Base-by-base conservation (phyloP, 2,888 invertebrate genomes). In the Dynastes hyllus region DNA sequence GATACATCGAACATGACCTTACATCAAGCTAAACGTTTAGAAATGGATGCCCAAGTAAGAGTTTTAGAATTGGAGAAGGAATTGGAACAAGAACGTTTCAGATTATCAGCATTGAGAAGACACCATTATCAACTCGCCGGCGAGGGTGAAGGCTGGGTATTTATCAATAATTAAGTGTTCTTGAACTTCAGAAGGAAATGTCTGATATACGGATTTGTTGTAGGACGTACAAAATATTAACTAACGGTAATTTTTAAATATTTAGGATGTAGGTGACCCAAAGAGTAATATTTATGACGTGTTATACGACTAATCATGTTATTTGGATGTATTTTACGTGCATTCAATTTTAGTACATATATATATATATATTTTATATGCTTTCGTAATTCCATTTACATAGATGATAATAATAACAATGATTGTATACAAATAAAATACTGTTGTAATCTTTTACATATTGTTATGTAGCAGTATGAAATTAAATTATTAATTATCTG, bases 41-140 rank as follows among this genome's bases (percentile, higher is more conserved):
- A 99, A 91, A 98, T 99, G 97, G 98, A 99, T 89, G 95, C 97
- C 83, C 98, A 98, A 90, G 97, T 98, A 63, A 93, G 96, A 85
- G 96, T 98, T 79, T 91, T 99, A 82, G 97, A 98, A 90, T 90
- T 98, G 83, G 98, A 99, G 88, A 95, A 95, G 82, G 94, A 95
- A 77, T 90, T 99, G 82, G 96, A 97, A 87, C 95, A 94, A 82
- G 98, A 99, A 90, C 92, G 99, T 81, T 91, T 94, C 82, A 92
- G 94, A 82, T 91, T 99, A 82, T 93, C 97, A 37, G 95, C 97
- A 79, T 92, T 99, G 79, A 92, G 99, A 80, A 95, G 95, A 86
- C 94, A 96, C 83, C 98, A 99, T 90, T 99, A 99, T 91, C 95
- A 95, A 85, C 91, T 96, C 85, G 96, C 94, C 80, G 94, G 93